phyloP scores from a whole-genome alignment of 2,797 vertebrate genomes.

The Hirundo rustica region DNA sequence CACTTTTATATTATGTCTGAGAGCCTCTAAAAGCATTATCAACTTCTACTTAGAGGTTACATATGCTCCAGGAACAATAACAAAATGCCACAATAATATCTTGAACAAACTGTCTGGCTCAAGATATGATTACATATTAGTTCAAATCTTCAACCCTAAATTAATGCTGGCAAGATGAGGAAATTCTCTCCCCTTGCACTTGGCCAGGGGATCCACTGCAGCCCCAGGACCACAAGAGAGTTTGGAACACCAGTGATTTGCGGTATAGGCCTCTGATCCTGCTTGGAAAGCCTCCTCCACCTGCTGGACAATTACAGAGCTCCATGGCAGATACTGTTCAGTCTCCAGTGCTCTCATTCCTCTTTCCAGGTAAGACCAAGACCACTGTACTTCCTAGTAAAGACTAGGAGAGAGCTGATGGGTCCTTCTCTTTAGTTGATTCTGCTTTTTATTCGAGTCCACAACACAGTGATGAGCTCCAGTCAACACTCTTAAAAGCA shows the following conservation, averaged over 20 bases:
- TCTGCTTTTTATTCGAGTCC: background rate
- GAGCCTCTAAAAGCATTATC: conserved; percentile 20
- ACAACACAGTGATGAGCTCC: background rate
- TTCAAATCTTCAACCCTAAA: background rate
- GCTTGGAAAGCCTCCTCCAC: background rate
- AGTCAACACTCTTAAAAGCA: background rate
- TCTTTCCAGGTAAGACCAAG: background rate
- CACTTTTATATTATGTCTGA: background rate
- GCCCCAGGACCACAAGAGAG: background rate
- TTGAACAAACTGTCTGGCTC: background rate
- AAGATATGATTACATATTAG: background rate
- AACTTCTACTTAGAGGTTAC: conserved; percentile 18
- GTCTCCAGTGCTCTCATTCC: background rate
- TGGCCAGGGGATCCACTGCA: background rate
- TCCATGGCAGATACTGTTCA: rapidly evolving
- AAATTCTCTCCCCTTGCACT: background rate
- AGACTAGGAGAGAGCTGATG: background rate
- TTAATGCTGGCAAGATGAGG: background rate
- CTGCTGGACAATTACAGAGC: background rate
- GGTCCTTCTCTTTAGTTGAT: background rate
- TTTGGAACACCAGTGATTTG: background rate
- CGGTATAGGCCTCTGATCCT: background rate
- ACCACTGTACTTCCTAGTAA: background rate
- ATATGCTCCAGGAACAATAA: background rate
- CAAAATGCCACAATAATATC: background rate